Evolutionary conservation across 2,888 invertebrate species (phyloP).

Genomic region (Calliphora vomitoria): DNA sequence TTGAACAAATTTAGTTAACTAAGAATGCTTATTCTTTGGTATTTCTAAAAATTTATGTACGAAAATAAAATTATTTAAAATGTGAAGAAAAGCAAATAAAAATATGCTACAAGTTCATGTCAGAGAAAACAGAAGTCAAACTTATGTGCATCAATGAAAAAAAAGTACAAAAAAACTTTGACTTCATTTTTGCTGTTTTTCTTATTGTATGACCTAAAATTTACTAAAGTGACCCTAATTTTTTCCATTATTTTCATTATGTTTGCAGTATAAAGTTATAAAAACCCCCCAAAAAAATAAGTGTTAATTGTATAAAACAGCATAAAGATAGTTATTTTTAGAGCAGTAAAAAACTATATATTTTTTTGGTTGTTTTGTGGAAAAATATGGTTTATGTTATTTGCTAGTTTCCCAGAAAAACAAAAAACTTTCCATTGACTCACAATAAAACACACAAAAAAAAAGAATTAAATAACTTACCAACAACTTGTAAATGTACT

Average conservation of each 20-base stretch:
- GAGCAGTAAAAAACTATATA: background rate
- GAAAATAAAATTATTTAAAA: no score
- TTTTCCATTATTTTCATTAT: slow-evolving; percentile 14
- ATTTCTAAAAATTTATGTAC: no score
- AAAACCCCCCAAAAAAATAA: slow-evolving; percentile 45
- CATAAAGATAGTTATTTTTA: slow-evolving; percentile 8
- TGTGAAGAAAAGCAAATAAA: background rate
- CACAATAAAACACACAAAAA: background rate
- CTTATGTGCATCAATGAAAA: background rate
- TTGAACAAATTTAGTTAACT: no score
- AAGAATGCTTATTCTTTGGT: no score
- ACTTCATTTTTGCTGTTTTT: slow-evolving; percentile 7
- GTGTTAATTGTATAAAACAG: slow-evolving; percentile 62
- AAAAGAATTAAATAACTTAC: slow-evolving; percentile 86
- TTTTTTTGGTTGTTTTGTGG: background rate
- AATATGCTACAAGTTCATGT: background rate
- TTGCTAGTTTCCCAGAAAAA: slow-evolving; percentile 29
- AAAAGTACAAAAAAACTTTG: slow-evolving; percentile 21
- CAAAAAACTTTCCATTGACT: slow-evolving; percentile 26
- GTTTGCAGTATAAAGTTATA: slow-evolving; percentile 7
- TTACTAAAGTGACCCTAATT: slow-evolving; percentile 18
- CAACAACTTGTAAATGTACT: slow-evolving; percentile 95
- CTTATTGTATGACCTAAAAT: slow-evolving; percentile 33
- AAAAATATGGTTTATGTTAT: slow-evolving; percentile 57
- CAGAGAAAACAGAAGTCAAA: background rate